Evolutionary conservation across 2,113 vertebrate species (phyloP).

Genomic region (Tetrax tetrax): DNA sequence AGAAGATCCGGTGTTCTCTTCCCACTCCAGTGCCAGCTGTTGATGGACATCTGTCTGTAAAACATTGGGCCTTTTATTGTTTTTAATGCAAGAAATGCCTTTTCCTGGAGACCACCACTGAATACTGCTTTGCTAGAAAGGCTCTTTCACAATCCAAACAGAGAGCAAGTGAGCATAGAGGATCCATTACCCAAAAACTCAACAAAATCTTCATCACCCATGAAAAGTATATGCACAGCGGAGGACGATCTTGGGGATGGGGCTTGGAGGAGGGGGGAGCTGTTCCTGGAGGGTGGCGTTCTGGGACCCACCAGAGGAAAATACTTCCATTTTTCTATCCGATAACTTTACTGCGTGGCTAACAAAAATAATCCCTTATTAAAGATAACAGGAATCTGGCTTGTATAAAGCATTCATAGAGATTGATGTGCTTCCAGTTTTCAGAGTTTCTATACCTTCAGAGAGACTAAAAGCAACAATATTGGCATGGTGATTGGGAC

Average conservation of each 20-base stretch:
- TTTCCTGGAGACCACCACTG: conserved; percentile 62
- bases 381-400: conserved; percentile 45
- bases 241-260: conserved; percentile 24
- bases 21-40: conserved; percentile 43
- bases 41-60: conserved; percentile 72
- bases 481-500: background rate
- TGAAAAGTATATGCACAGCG: conserved; percentile 26
- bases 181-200: conserved; percentile 68
- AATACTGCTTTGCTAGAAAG: conserved; percentile 50
- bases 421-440: conserved; percentile 1
- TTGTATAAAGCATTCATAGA: background rate
- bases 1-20: conserved; percentile 66
- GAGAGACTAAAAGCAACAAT: background rate
- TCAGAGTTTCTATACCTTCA: background rate
- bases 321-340: conserved; percentile 34
- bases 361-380: conserved; percentile 55
- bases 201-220: conserved; percentile 64
- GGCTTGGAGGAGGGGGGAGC: background rate
- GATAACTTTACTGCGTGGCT: conserved; percentile 11
- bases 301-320: conserved; percentile 43
- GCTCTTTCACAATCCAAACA: conserved; percentile 67
- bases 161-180: conserved; percentile 67
- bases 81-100: conserved; percentile 66
- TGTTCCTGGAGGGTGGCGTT: background rate
- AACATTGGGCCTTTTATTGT: conserved; percentile 60